Evolutionary conservation across 2,113 vertebrate genomes (phyloP), one percentile per base, ranked within the genome.

Genomic region (Lophius piscatorius): DNA sequence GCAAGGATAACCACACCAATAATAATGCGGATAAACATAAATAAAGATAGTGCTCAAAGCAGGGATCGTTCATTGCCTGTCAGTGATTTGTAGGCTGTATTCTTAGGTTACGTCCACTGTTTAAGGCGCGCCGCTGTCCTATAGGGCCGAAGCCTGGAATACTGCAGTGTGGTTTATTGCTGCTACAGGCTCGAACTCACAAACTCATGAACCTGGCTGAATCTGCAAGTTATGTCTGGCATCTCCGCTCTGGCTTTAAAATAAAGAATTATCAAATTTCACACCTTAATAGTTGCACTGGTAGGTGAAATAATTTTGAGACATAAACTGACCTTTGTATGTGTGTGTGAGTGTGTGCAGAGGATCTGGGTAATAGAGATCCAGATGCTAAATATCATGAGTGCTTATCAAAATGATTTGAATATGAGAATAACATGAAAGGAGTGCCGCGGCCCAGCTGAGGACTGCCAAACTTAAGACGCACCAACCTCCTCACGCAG

Each of bases 101-200:
- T 31, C 29, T 31, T 8, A 46, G 49, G 47, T 60, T 44, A 42
- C 35, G n/a, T 63, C 52, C 14, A 72, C 4, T 57, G n/a, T n/a
- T 23, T 28, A 61, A 76, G 71, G 74, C 69, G 79, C 70, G 67
- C 62, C 57, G 63, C 28, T 62, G 59, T 81, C 72, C 80, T 71
- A 67, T 70, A 69, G 84, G 78, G 80, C 87, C 77, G 64, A 65
- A 83, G 84, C 83, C 84, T 81, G 70, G 90, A 90, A 91, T 91
- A 65, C 90, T 91, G 90, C 90, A 91, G 90, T 90, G 84, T 82
- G 84, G 72, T 73, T 82, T 75, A 87, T 61, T 81, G 84, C 78
- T 73, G 78, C 83, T 81, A 74, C 65, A 63, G 58, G 63, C 77
- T 87, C 68, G 11, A 65, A 66, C 65, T 59, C 59, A 67, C 56